Evolutionary conservation across 2,888 invertebrate genomes (phyloP), one percentile per base, ranked within the genome.

Genomic region (Alcis repandata): DNA sequence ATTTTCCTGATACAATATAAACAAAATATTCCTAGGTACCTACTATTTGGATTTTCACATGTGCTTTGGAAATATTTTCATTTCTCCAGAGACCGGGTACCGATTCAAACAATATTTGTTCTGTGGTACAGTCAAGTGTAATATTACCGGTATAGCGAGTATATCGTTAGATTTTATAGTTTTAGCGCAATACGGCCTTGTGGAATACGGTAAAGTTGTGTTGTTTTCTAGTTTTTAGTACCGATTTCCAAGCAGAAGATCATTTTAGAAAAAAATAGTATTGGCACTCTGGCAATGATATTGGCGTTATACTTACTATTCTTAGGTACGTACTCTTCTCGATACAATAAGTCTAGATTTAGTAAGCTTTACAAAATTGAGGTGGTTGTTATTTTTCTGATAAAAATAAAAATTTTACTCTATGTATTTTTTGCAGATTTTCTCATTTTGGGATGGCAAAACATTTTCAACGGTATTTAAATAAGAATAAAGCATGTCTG

Each of bases 81-180:
- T 61, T 17, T 51, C 51, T 49, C 51, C 19, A n/a, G 51, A 51
- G 62, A 22, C 13, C 45, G 22, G 15, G 15, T 48, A 40, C 46
- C 53, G 8, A 56, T 62, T 62, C 56, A 33, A 15, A 38, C 36
- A 49, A 49, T 56, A 54, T 59, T 59, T 52, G 60, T 46, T 54
- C 40, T 27, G 13, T 40, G 41, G 53, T 33, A 41, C 15, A 19
- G 19, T 56, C 61, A 54, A 41, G 48, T 56, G 54, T 48, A 40
- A 17, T 49, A 38, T 53, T 46, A n/a, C 46, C 60, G 15, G 27
- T 27, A 40, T 20, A 15, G n/a, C 51, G 51, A 33, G 22, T 15
- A 51, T 51, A 20, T 57, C 57, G 57, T 62, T 51, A 43, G 15
- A 57, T 62, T 62, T 62, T 57, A 57, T 56, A 49, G 48, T 40